A percentile compares a stretch with the other conserved stretches of the same genome.
phyloP scores from a whole-genome alignment of 1,140 invertebrate species.

The Schmidtea mediterranea region DNA sequence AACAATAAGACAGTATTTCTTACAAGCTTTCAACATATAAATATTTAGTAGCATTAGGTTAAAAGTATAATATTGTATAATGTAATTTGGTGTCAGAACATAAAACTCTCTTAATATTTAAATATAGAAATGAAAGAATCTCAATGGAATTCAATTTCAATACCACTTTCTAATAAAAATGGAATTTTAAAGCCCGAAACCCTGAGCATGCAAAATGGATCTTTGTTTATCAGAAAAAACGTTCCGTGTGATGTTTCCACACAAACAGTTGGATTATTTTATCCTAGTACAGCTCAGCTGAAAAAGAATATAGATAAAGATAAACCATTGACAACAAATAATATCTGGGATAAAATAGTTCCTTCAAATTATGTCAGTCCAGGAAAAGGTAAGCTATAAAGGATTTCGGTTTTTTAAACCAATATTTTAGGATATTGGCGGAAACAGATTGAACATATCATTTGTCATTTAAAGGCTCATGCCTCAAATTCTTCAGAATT shows the following conservation, averaged over 20 bases:
- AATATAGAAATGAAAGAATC: conserved; percentile 9
- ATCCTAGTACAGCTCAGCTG: conserved; percentile 20
- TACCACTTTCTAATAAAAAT: not conserved
- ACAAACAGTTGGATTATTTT: conserved; percentile 26
- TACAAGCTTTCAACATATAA: too few relatives aligned
- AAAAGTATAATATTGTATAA: too few relatives aligned
- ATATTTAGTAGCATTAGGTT: too few relatives aligned
- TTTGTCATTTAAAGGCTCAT: conserved; percentile 23
- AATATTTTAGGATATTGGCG: conserved; percentile 23
- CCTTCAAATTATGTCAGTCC: conserved; percentile 23
- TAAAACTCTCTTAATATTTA: too few relatives aligned
- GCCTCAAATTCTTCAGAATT: conserved; percentile 26
- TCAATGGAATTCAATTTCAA: conserved; percentile 4
- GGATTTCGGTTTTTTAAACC: too few relatives aligned
- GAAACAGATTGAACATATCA: conserved; percentile 26
- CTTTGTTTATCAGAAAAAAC: not conserved
- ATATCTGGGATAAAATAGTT: conserved; percentile 20
- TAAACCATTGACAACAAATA: conserved; percentile 17
- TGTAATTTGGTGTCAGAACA: too few relatives aligned
- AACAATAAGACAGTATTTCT: too few relatives aligned
- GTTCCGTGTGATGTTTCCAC: conserved; percentile 12
- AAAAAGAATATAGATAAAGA: conserved; percentile 17
- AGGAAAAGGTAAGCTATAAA: conserved; percentile 18
- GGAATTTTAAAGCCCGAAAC: conserved; percentile 1
- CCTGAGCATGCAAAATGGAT: too few relatives aligned